Percentiles rank a stretch among this genome's conserved stretches.
Evolutionary conservation across 2,888 invertebrate species (phyloP).

Genomic region (Zaprionus obscuricornis): DNA sequence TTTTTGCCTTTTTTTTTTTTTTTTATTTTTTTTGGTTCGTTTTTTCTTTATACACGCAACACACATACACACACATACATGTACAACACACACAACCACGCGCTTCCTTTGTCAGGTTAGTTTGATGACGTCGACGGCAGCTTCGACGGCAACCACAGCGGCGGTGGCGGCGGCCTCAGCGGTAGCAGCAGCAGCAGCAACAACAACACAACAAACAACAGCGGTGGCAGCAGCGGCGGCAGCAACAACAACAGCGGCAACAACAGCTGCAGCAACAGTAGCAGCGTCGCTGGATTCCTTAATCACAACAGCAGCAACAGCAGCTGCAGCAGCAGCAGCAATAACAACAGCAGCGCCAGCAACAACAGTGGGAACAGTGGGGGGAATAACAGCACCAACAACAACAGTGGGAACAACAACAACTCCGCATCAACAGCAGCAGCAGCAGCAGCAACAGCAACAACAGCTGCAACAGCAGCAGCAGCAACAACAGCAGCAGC

Average conservation of each 20-base stretch:
- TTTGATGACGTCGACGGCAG: slow-evolving; percentile 82
- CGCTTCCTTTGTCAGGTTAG: slow-evolving; percentile 83
- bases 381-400: no score
- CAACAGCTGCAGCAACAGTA: slow-evolving; percentile 38
- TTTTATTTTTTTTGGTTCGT: slow-evolving; percentile 56
- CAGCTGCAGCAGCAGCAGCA: slow-evolving; percentile 45
- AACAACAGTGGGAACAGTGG: slow-evolving; percentile 2
- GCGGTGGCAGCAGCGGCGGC: no score
- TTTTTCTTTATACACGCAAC: slow-evolving; percentile 43
- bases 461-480: slow-evolving; percentile 13
- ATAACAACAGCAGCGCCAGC: no score
- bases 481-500: slow-evolving; percentile 26
- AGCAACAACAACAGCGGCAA: slow-evolving; percentile 26
- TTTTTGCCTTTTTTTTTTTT: slow-evolving; percentile 38
- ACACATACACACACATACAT: slow-evolving; percentile 24
- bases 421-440: no score
- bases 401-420: no score
- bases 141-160: slow-evolving; percentile 67
- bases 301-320: slow-evolving; percentile 24
- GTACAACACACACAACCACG: slow-evolving; percentile 55
- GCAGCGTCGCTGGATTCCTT: no score
- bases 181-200: no score
- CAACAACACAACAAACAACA: slow-evolving; percentile 6
- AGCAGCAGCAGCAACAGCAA: slow-evolving; percentile 21
- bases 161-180: no score